Conservation (phyloP, 2,797 vertebrate genomes). For the Dromococcyx pavoninus region DNA sequence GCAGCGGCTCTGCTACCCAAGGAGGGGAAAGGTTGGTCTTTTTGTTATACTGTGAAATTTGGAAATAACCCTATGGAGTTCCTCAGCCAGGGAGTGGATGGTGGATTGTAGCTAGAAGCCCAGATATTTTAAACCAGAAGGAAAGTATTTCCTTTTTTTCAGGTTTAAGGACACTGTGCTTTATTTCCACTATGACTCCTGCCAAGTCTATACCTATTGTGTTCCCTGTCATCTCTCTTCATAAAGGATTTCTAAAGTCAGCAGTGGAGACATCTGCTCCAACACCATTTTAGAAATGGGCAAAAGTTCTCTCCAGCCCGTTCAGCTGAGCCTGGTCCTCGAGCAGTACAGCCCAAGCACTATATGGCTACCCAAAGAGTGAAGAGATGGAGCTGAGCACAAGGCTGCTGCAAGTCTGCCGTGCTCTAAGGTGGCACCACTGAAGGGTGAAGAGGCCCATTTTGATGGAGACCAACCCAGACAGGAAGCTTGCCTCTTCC, state of each 20-base stretch:
- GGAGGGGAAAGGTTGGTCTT: not conserved
- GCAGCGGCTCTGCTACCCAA: not conserved
- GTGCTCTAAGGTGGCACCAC: not conserved
- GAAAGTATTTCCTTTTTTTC: not conserved
- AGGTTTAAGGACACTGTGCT: not conserved
- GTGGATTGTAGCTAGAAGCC: not conserved
- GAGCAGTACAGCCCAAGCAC: not conserved
- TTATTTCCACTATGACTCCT: not conserved
- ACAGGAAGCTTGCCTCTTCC: not conserved
- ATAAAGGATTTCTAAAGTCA: not conserved
- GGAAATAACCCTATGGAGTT: not conserved
- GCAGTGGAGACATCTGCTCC: rapidly evolving
- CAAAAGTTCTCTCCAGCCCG: not conserved
- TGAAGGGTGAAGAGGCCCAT: too few relatives aligned
- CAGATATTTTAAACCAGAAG: not conserved
- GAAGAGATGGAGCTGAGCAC: not conserved
- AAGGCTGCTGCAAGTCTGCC: not conserved
- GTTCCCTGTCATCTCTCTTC: not conserved
- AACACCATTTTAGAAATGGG: not conserved
- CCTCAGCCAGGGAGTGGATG: not conserved
- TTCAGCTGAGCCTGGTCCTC: not conserved
- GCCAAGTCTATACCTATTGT: not conserved
- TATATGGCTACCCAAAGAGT: rapidly evolving
- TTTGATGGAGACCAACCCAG: not conserved
- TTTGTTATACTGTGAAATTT: not conserved